Base-by-base conservation (phyloP, 2,113 vertebrate genomes). In the Podarcis muralis region DNA sequence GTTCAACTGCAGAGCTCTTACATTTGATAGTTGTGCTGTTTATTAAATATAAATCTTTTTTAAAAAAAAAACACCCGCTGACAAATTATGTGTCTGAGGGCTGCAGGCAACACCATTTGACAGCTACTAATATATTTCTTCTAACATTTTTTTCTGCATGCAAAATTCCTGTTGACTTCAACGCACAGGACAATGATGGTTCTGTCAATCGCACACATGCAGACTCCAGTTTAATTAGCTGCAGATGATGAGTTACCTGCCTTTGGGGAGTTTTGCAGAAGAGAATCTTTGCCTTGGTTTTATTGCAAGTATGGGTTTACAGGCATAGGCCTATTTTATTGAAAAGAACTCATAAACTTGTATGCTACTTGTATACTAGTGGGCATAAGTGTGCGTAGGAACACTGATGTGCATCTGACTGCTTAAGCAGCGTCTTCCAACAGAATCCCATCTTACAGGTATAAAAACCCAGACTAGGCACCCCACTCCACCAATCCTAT, bases 31-130 rank as follows among this genome's bases (percentile, higher is more conserved):
- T 8, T 89, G 22, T 84, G 59, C 25, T 89, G 16, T 53, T 85
- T 18, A 53, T 87, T 85, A 87, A 93, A 85, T 1, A 85, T 1
- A 0, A 84, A 85, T 59, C 81, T 7, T 80, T 81, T 43, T 88
- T 84, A 43, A 84, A 3, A 43, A 84, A 3, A 86, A 53, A 53
- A 53, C 48, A 83, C 88, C 85, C 84, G 88, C 15, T 88, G 74
- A 32, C 91, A 89, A 65, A 86, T 76, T 79, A 81, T 79, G 59
- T 81, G 32, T 80, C 35, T 90, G 79, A 94, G 59, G 35, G 88
- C 82, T 90, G 82, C 22, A 88, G 65, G 83, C 43, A 85, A 90
- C 43, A 85, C 59, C 48, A 85, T 59, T 78, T 87, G 40, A 30
- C 89, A 16, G 75, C 12, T 9, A 68, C 72, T 84, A 84, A 89